Percentiles rank a stretch among this genome's conserved stretches.
Evolutionary conservation across 2,888 invertebrate genomes (phyloP).

Genomic region (Drosophila neonasuta): DNA sequence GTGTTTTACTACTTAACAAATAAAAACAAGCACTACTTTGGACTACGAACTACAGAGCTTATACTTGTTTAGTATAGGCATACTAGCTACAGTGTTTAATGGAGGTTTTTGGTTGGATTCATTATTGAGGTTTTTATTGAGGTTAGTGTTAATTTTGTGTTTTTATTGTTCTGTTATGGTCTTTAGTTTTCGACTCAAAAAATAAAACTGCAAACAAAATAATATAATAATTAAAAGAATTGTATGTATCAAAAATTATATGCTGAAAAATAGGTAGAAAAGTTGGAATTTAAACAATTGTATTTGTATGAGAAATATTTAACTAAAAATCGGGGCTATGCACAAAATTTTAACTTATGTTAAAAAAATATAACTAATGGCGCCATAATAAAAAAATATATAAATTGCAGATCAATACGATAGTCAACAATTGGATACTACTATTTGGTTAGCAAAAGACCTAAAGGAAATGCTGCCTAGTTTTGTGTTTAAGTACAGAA

Average conservation of each 20-base stretch:
- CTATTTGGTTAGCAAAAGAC: conserved; percentile 19
- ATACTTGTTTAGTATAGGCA: conserved; percentile 53
- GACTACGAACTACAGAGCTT: conserved; percentile 53
- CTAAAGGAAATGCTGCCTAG: conserved; percentile 38
- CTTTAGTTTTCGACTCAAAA: conserved; percentile 43
- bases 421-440: conserved; percentile 11
- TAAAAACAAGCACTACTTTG: conserved; percentile 59
- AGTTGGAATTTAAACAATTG: conserved; percentile 77
- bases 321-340: conserved; percentile 75
- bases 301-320: conserved; percentile 77
- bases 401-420: conserved; percentile 14
- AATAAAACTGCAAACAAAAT: conserved; percentile 75
- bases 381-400: conserved; percentile 26
- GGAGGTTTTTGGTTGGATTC: conserved; percentile 40
- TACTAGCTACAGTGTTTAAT: conserved; percentile 69
- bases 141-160: conserved; percentile 61
- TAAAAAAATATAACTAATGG: conserved; percentile 20
- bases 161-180: conserved; percentile 35
- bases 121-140: conserved; percentile 38
- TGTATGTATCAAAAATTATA: conserved; percentile 40
- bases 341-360: conserved; percentile 34
- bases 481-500: not conserved
- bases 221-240: conserved; percentile 53
- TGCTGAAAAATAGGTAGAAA: conserved; percentile 77
- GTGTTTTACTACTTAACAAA: conserved; percentile 42